phyloP scores from a whole-genome alignment of 2,113 vertebrate species.

The Esox niger region DNA sequence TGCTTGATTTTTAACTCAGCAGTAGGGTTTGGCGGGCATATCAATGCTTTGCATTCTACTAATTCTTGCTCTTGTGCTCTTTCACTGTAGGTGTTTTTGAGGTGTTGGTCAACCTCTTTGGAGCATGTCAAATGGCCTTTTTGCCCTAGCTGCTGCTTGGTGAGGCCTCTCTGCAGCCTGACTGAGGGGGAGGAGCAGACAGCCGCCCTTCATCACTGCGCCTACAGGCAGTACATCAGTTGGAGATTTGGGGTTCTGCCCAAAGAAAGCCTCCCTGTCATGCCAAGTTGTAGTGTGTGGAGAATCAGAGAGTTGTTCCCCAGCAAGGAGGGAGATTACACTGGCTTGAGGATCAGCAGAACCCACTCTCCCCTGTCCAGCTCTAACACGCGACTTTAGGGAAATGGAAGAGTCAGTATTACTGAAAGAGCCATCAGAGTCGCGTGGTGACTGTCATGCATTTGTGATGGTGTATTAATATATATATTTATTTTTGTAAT shows the following conservation, averaged over 20 bases:
- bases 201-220: conserved; percentile 62
- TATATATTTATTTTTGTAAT: not conserved
- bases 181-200: not conserved
- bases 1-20: not conserved
- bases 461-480: not conserved
- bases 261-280: conserved; percentile 49
- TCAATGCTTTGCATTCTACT: not conserved
- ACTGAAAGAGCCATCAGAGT: too few relatives aligned
- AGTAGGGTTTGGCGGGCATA: not conserved
- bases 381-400: not conserved
- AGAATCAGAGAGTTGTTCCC: conserved; percentile 70
- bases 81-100: not conserved
- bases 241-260: conserved; percentile 76
- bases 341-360: conserved; percentile 45
- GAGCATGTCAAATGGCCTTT: too few relatives aligned
- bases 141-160: conserved; percentile 72
- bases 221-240: conserved; percentile 71
- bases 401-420: not conserved
- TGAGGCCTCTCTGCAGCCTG: conserved; percentile 66
- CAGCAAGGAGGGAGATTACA: conserved; percentile 59
- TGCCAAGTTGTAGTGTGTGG: conserved; percentile 80
- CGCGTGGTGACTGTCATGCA: not conserved
- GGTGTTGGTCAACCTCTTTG: too few relatives aligned
- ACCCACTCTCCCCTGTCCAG: not conserved
- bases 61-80: not conserved